Base-by-base conservation (phyloP, 2,797 vertebrate genomes). In the Acanthopagrus latus region DNA sequence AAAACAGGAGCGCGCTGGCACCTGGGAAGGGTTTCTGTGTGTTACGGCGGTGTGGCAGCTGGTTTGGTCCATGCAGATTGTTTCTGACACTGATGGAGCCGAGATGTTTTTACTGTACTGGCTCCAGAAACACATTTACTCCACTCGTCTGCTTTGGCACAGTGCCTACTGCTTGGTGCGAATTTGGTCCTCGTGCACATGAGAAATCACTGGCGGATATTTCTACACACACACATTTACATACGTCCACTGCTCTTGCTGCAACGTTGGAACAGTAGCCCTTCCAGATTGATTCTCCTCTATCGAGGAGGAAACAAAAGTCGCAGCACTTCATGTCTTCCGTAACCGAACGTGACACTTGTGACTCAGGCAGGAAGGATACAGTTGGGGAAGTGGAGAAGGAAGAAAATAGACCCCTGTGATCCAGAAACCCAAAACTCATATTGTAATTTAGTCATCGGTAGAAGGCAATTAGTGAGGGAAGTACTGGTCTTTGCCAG, bases 11-110 rank as follows among this genome's bases (percentile, higher is more conserved):
- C 2, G 1, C 18, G 50, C 43, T 38, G 57, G 74, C 44, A 7
- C 43, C 48, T 77, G 86, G 27, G 70, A 63, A 33, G 11, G 33
- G 27, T 23, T 48, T 48, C 23, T 77, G 72, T 20, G n/a, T 11
- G 21, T 57, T 4, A 23, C 48, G 57, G 68, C 21, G 41, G 1
- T n/a, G 79, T 63, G 71, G 85, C 88, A 84, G 89, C 89, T 90
- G 92, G 80, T 89, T 90, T 76, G 70, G 86, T 93, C 83, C 71
- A 66, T 6, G 64, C 68, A 71, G 80, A 93, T 88, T 89, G 89
- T 73, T 89, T 89, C 85, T 88, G 92, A 93, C 92, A 92, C 81
- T 84, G 91, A 92, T 90, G 89, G 86, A 89, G 81, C 50, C 0
- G 84, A 86, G 76, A 86, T 87, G 81, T 92, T 94, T 90, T 91